phyloP scores from a whole-genome alignment of 1,140 invertebrate genomes.

The Brachionus manjavacas region DNA sequence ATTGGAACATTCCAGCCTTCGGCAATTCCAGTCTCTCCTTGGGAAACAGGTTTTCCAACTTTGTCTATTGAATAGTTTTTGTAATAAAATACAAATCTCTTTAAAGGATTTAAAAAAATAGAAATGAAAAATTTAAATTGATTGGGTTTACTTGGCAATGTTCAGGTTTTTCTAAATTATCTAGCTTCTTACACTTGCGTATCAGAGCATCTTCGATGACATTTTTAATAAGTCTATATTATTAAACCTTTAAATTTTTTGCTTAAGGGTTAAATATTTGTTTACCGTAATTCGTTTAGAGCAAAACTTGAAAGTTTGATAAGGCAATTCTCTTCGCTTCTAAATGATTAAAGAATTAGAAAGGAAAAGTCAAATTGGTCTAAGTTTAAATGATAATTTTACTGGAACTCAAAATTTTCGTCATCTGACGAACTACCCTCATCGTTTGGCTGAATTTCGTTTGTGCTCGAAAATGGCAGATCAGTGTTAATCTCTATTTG shows the following conservation, averaged over 20 bases:
- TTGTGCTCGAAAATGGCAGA: not conserved
- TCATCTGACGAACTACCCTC: not conserved
- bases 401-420: conserved; percentile 17
- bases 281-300: conserved; percentile 6
- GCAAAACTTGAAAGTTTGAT: conserved; percentile 11
- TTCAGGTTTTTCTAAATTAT: not conserved
- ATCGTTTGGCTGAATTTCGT: not conserved
- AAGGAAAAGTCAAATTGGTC: too few species aligned
- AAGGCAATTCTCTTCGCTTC: not conserved
- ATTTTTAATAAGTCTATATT: conserved; percentile 13
- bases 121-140: not conserved
- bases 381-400: too few species aligned
- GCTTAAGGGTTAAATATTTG: too few species aligned
- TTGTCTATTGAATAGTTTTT: conserved; percentile 32
- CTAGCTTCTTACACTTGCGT: conserved; percentile 9
- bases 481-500: not conserved
- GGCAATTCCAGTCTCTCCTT: conserved; percentile 27
- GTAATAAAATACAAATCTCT: not conserved
- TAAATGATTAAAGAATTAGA: not conserved
- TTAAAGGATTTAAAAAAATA: not conserved
- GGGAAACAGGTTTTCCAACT: not conserved
- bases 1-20: conserved; percentile 39
- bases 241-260: not conserved
- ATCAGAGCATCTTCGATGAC: not conserved
- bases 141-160: not conserved